Conservation (phyloP, 2,888 invertebrate genomes). For the Sipha maydis region DNA sequence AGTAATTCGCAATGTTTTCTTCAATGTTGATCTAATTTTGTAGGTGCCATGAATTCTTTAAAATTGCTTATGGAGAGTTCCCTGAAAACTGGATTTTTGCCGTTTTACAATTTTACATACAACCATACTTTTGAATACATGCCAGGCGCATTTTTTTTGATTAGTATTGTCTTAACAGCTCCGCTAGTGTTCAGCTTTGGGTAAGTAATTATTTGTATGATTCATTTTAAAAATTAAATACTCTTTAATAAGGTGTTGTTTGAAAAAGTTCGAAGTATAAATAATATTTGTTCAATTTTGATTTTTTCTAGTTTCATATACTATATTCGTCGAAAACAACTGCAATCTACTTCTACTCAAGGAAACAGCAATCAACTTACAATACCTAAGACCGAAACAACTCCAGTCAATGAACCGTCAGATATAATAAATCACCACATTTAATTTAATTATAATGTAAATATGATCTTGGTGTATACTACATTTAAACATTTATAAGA, state of each 20-base stretch:
- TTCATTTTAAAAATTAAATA: neutral
- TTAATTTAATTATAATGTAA: conserved; percentile 14
- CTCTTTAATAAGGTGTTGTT: neutral
- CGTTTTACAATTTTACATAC: conserved; percentile 60
- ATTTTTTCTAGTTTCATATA: conserved; percentile 28
- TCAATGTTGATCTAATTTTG: neutral
- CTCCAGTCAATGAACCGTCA: neutral
- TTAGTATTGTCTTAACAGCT: conserved; percentile 47
- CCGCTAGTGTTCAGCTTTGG: conserved; percentile 35
- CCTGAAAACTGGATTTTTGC: conserved; percentile 39
- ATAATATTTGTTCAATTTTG: neutral
- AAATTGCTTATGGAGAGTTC: conserved; percentile 33
- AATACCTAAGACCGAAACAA: neutral
- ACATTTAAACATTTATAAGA: neutral
- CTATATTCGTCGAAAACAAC: neutral
- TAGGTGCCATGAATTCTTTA: conserved; percentile 44
- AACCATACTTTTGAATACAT: conserved; percentile 57
- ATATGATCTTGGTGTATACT: neutral
- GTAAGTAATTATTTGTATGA: neutral
- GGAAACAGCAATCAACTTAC: neutral
- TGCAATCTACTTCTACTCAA: too few relatives aligned
- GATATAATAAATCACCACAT: neutral
- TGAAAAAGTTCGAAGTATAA: neutral
- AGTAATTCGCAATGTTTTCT: neutral
- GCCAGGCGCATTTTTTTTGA: conserved; percentile 60